Evolutionary conservation across 2,797 vertebrate genomes (phyloP).

Genomic region (Mycteria americana): DNA sequence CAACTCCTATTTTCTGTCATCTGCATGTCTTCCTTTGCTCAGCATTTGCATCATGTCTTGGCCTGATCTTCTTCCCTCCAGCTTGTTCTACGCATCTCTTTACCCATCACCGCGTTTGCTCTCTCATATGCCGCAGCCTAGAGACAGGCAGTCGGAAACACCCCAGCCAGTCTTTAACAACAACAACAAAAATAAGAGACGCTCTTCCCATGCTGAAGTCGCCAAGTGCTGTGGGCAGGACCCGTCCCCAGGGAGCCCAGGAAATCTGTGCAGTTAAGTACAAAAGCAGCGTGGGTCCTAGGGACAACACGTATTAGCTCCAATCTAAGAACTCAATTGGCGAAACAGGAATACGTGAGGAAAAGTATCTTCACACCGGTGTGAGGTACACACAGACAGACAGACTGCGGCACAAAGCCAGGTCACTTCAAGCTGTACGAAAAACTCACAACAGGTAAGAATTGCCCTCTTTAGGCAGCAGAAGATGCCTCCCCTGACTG

Average conservation of each 20-base stretch:
- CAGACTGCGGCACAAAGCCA: not conserved
- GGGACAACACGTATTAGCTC: not conserved
- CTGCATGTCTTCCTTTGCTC: not conserved
- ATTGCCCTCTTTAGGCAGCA: not conserved
- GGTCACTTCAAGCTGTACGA: not conserved
- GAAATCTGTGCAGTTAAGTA: not conserved
- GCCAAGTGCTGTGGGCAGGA: not conserved
- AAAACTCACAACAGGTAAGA: not conserved
- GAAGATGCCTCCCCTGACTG: not conserved
- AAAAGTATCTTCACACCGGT: not conserved
- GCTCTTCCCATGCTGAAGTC: not conserved
- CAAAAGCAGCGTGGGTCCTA: not conserved
- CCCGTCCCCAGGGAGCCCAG: not conserved
- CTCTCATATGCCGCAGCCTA: not conserved
- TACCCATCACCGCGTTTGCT: not conserved
- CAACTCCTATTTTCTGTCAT: not conserved
- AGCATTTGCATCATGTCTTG: not conserved
- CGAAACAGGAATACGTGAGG: not conserved
- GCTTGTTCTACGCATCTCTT: not conserved
- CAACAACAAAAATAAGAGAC: not conserved
- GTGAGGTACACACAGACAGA: not conserved
- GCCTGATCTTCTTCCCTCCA: not conserved
- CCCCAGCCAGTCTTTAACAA: not conserved
- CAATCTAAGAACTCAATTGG: not conserved
- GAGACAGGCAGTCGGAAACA: not conserved